Evolutionary conservation across 2,888 invertebrate species (phyloP), one percentile per base, ranked within the genome.

Genomic region (Drosophila hamatofila): DNA sequence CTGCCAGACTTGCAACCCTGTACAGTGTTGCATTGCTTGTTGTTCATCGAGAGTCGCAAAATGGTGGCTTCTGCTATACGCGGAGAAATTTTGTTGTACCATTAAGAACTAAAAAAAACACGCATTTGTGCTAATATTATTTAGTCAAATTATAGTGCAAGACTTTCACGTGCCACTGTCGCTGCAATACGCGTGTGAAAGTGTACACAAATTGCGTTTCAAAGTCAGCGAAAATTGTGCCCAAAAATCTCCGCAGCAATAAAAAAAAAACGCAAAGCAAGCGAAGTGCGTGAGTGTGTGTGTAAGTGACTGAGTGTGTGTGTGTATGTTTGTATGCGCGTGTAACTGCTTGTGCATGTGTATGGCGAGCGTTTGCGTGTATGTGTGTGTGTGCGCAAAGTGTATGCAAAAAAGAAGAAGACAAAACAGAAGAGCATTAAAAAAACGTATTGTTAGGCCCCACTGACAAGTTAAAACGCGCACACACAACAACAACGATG

Each of bases 21-120:
- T 65, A 54, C 83, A 89, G 78, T 44, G 77, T 75, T 78, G 77
- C 75, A 75, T 77, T 48, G 70, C 39, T 74, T 78, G 77, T 77
- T 80, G 80, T 83, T 83, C 75, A 78, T 85, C 77, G 77, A 78
- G 78, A 82, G 79, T 83, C 85, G 90, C 89, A 89, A 89, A 89
- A 89, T 89, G 90, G 90, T 90, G 90, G 89, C 89, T 89, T 88
- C 87, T 88, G 76, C 80, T 80, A 87, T 88, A 89, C 88, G 88
- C 90, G 89, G 88, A 89, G 89, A 90, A 89, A 89, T 90, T 90
- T 82, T 79, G 81, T 80, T 78, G 75, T 75, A 86, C 76, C 72
- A 84, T 81, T 88, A 83, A 81, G 72, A 90, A 83, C 81, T 71
- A 72, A 48, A 74, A 78, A 88, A 89, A 86, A 78, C 77, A 80